phyloP scores from a whole-genome alignment of 2,888 invertebrate species.

The Cryptus viduatorius region DNA sequence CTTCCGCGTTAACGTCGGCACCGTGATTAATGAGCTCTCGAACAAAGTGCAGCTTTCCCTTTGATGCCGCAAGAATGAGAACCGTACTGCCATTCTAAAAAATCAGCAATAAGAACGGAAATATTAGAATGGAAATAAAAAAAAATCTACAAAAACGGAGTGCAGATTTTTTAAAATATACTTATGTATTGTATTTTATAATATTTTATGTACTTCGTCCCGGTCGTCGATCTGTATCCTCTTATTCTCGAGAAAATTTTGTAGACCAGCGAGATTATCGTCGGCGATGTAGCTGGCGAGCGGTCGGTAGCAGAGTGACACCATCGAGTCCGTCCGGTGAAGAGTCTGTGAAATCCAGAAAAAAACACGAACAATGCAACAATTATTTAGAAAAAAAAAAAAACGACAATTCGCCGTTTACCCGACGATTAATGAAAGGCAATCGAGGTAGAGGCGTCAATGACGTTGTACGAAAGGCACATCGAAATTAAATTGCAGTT shows the following conservation, averaged over 20 bases:
- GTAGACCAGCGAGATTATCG: constrained; percentile 92
- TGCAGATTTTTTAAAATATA: constrained; percentile 8
- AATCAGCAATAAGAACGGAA: constrained; percentile 69
- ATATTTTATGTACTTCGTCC: constrained; percentile 90
- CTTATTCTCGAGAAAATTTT: constrained; percentile 93
- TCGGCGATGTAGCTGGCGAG: constrained; percentile 92
- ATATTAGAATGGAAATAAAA: not conserved
- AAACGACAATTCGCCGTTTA: constrained; percentile 14
- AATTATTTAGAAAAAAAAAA: not conserved
- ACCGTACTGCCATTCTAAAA: constrained; percentile 96
- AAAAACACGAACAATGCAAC: constrained; percentile 16
- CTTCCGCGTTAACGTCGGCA: constrained; percentile 96
- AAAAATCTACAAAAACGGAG: constrained; percentile 11
- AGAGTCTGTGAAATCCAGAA: constrained; percentile 88
- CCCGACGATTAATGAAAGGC: not conserved
- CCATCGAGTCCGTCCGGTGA: constrained; percentile 96
- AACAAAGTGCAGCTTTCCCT: constrained; percentile 93
- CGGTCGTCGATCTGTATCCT: constrained; percentile 94
- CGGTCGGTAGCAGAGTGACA: constrained; percentile 94
- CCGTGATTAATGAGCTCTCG: constrained; percentile 94
- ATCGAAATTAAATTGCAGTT: constrained; percentile 55
- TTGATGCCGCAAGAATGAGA: constrained; percentile 95
- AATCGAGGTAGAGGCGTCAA: constrained; percentile 13
- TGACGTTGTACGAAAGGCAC: constrained; percentile 33
- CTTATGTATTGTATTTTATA: not conserved